Evolutionary conservation across 2,888 invertebrate genomes (phyloP).

Genomic region (Sphaeridia pumilis): DNA sequence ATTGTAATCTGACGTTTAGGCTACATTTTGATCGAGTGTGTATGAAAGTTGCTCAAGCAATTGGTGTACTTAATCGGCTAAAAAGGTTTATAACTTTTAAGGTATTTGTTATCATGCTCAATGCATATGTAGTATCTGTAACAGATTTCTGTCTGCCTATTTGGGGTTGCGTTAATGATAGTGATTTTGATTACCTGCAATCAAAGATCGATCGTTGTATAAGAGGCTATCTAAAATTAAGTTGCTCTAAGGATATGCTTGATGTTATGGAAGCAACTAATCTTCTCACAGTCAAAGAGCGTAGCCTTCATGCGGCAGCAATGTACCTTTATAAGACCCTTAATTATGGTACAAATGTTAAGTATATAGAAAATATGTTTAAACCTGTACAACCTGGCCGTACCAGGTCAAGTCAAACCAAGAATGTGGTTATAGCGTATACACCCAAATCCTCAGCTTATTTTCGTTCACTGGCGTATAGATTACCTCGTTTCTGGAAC

Average conservation of each 20-base stretch:
- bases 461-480: too few species aligned
- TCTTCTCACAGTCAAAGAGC: background rate
- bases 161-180: background rate
- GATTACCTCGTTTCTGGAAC: too few species aligned
- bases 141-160: constrained; percentile 4
- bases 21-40: background rate
- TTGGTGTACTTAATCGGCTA: background rate
- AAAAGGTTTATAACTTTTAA: background rate
- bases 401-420: too few species aligned
- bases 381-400: too few species aligned
- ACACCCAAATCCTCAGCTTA: too few species aligned
- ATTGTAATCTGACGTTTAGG: constrained; percentile 1
- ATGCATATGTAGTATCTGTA: constrained; percentile 4
- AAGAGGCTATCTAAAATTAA: background rate
- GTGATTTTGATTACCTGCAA: background rate
- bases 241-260: background rate
- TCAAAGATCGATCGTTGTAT: background rate
- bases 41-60: background rate
- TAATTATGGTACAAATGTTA: too few species aligned
- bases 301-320: too few species aligned
- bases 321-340: too few species aligned
- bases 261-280: background rate
- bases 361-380: too few species aligned
- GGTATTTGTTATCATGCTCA: background rate
- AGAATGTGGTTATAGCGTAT: too few species aligned